Percentiles rank a stretch among this genome's conserved stretches.
phyloP scores from a whole-genome alignment of 2,113 vertebrate genomes.

The Rallus limicola region DNA sequence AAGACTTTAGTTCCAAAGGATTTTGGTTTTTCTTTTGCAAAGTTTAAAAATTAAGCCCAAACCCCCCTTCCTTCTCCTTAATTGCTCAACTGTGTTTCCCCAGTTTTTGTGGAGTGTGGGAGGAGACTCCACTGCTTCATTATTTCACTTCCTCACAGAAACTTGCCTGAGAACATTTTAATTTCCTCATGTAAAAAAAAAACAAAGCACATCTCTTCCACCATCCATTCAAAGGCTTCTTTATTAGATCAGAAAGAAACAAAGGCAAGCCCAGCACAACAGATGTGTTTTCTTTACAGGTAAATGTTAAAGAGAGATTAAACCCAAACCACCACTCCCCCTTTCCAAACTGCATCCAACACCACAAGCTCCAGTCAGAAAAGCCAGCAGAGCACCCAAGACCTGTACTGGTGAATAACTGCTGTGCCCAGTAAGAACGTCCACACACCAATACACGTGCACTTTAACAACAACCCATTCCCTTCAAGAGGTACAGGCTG shows the following conservation, averaged over 20 bases:
- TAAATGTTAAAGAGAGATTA: background rate
- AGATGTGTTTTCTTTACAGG: background rate
- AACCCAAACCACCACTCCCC: background rate
- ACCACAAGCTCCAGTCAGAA: background rate
- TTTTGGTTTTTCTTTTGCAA: background rate
- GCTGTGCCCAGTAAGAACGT: background rate
- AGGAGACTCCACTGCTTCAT: background rate
- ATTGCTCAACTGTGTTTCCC: background rate
- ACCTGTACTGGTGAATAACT: background rate
- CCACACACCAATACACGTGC: accelerated
- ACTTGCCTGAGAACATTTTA: background rate
- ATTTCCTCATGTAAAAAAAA: background rate
- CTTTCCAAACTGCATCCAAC: background rate
- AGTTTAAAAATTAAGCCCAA: background rate
- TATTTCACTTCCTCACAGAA: slow-evolving; percentile 47
- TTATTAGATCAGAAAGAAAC: background rate
- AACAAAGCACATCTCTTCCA: background rate
- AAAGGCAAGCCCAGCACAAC: background rate
- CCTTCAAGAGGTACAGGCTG: background rate
- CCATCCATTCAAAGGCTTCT: background rate
- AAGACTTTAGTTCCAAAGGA: background rate
- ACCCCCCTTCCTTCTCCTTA: background rate
- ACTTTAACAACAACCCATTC: background rate
- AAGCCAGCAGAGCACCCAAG: background rate
- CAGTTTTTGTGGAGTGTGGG: background rate